A percentile compares a stretch with the other conserved stretches of the same genome.
phyloP scores from a whole-genome alignment of 30 jellyfish, hydroid and myxozoan species.

The Chrysaora quinquecirrha region DNA sequence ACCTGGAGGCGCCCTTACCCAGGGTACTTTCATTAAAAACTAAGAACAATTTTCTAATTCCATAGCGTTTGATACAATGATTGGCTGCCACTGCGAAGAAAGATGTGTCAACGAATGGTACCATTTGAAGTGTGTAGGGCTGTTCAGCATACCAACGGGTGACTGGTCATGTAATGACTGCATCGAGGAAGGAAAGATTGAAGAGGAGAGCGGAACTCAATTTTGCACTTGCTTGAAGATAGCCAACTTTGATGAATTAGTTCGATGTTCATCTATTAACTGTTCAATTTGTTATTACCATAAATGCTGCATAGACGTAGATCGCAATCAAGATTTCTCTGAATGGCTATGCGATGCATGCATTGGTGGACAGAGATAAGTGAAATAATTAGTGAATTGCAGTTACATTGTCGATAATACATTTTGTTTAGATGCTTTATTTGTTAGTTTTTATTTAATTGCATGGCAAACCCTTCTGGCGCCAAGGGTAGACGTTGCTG shows the following conservation, averaged over 20 bases:
- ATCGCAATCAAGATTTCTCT: background rate
- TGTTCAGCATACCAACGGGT: background rate
- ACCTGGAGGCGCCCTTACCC: background rate
- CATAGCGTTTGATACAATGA: background rate
- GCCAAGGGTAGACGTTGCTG: no score
- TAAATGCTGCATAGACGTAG: background rate
- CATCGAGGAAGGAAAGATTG: background rate
- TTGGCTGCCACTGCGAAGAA: slow-evolving; percentile 2
- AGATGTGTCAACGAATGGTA: slow-evolving; percentile 1
- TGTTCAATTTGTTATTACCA: background rate
- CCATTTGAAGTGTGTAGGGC: slow-evolving; percentile 1
- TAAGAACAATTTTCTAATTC: background rate
- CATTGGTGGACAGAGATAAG: background rate
- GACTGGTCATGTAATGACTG: background rate
- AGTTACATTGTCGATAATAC: no score
- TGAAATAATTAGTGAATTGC: no score
- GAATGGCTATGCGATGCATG: background rate
- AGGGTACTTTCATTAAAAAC: background rate
- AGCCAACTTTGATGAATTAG: slow-evolving; percentile 8
- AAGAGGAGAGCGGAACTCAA: background rate
- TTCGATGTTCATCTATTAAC: slow-evolving; percentile 4
- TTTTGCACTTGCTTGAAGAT: background rate
- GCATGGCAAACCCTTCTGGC: no score
- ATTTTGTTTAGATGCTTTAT: no score
- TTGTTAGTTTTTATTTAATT: no score